Evolutionary conservation across 2,113 vertebrate genomes (phyloP), one percentile per base, ranked within the genome.

Genomic region (Oreotragus oreotragus): DNA sequence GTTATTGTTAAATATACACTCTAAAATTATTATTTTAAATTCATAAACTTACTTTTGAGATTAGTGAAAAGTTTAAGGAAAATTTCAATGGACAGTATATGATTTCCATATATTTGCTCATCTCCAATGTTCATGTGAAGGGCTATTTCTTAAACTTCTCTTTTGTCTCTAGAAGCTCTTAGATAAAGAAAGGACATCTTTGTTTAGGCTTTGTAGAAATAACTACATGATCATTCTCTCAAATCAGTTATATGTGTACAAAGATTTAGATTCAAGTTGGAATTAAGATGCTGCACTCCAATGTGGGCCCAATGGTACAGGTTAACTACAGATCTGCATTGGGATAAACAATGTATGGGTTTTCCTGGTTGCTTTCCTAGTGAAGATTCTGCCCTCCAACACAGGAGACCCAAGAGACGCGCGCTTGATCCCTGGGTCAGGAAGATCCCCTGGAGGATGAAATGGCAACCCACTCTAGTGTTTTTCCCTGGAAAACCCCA

Each of bases 1-100:
- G 19, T 79, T 14, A 77, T 11, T 57, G 55, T 51, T 27, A 51
- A 66, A 33, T 57, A 36, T 14, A 58, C 28, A 45, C 80, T 58
- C 45, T 55, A 88, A 81, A 27, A 77, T 76, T n/a, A 49, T 85
- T 76, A 70, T 51, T 92, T 57, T 64, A 88, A 92, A 55, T 70
- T n/a, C 73, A 47, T 76, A 43, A 33, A 1, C 3, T 55, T 90
- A 79, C 64, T 93, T 77, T 94, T 33, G 39, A 91, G 51, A 43
- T 11, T 12, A 85, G 19, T 36, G 88, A 66, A 84, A 76, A 4
- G 7, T 81, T 84, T 77, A 70, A 92, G 39, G 5, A 85, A 88
- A 66, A 47, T 53, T 53, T 89, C 19, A 66, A 27, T 51, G 30
- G 25, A 73, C 66, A 85, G 58, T 15, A 4, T 2, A 64, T 14